Conservation (phyloP, 53 echinoderm and acorn worm genomes). For the Paracentrotus lividus region DNA sequence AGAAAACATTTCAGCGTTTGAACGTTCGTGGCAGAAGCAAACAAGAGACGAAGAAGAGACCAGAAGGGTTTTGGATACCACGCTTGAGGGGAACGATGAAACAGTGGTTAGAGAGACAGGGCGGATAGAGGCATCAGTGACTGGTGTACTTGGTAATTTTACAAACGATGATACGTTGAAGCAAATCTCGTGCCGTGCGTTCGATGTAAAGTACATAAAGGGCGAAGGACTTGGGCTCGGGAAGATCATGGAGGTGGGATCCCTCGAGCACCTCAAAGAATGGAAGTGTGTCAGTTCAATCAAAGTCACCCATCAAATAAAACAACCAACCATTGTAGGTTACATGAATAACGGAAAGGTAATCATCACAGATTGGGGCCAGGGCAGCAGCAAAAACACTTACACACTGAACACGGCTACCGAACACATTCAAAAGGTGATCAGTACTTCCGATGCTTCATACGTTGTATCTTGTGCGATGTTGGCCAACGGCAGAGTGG, state of each 20-base stretch:
- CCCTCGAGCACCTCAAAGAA: background rate
- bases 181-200: background rate
- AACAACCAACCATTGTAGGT: background rate
- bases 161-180: background rate
- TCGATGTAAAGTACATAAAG: background rate
- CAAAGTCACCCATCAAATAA: background rate
- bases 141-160: background rate
- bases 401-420: background rate
- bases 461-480: background rate
- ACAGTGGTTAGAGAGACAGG: background rate
- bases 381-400: background rate
- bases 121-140: background rate
- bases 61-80: background rate
- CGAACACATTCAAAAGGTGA: background rate
- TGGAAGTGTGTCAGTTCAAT: background rate
- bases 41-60: background rate
- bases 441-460: background rate
- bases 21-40: background rate
- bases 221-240: background rate
- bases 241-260: background rate
- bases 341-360: background rate
- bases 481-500: slow-evolving; percentile 13
- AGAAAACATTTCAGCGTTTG: too few relatives aligned
- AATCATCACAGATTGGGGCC: background rate
- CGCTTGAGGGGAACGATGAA: background rate